These are phyloP conservation scores for Nasonia longicornis DNA, from an alignment of 1,140 invertebrate species.

Conservation along the genomic window DNA sequence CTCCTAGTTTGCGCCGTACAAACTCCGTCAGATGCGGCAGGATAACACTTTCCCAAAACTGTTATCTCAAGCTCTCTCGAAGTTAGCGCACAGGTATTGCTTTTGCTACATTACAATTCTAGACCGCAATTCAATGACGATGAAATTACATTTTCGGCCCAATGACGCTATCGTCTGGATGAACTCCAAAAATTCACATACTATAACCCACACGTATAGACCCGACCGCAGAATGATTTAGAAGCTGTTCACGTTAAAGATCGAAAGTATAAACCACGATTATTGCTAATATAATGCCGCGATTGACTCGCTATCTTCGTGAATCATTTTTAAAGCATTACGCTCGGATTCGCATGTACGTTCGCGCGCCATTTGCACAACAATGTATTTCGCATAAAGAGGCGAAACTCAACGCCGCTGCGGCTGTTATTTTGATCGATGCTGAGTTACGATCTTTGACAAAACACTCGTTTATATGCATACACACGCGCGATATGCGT, in stretches of 20 bases:
- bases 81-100: too few species aligned
- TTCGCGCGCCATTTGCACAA: neutral
- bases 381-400: neutral
- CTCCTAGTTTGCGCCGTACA: neutral
- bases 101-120: too few species aligned
- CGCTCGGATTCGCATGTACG: neutral
- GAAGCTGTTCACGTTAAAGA: constrained; percentile 8
- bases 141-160: too few species aligned
- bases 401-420: neutral
- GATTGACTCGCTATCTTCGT: neutral
- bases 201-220: too few species aligned
- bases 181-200: too few species aligned
- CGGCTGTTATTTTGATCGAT: constrained; percentile 3
- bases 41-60: neutral
- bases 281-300: constrained; percentile 31
- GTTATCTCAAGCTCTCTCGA: too few species aligned
- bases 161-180: too few species aligned
- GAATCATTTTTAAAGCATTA: constrained; percentile 8
- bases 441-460: neutral
- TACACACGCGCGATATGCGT: neutral
- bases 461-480: neutral
- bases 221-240: constrained; percentile 26
- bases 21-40: neutral
- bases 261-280: constrained; percentile 19
- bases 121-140: too few species aligned